phyloP scores from a whole-genome alignment of 2,797 vertebrate species.

The Lemur catta region DNA sequence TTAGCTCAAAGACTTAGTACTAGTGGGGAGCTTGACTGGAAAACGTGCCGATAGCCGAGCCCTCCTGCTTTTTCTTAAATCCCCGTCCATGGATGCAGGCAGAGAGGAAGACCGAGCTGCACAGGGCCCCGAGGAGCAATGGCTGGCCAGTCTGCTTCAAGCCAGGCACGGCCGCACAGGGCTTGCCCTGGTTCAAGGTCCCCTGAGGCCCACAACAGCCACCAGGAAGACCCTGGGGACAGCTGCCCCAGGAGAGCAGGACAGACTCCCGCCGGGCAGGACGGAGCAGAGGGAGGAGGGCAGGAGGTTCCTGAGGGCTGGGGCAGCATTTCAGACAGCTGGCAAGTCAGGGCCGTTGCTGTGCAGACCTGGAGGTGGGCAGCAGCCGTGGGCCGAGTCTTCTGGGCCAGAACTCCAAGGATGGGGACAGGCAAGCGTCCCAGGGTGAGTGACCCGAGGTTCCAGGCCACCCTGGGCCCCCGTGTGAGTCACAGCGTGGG shows the following conservation, averaged over 20 bases:
- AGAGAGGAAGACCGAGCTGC: accelerated
- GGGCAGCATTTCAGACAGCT: accelerated
- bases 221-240: not conserved
- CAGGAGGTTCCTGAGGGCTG: accelerated
- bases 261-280: accelerated
- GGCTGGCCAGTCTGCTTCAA: accelerated
- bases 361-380: accelerated
- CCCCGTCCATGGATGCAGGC: accelerated
- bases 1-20: not conserved
- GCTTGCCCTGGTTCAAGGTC: accelerated
- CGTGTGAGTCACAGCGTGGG: accelerated
- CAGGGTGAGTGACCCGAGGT: no score
- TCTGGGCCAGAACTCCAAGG: no score
- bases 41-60: accelerated
- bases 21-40: not conserved
- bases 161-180: no score
- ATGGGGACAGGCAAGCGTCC: not conserved
- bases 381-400: not conserved
- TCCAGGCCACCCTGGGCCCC: not conserved
- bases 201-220: accelerated
- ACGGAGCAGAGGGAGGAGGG: accelerated
- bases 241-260: not conserved
- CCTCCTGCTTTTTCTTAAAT: not conserved
- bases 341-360: no score
- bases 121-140: accelerated